Evolutionary conservation across 2,113 vertebrate genomes (phyloP).

Genomic region (Piaya cayana): DNA sequence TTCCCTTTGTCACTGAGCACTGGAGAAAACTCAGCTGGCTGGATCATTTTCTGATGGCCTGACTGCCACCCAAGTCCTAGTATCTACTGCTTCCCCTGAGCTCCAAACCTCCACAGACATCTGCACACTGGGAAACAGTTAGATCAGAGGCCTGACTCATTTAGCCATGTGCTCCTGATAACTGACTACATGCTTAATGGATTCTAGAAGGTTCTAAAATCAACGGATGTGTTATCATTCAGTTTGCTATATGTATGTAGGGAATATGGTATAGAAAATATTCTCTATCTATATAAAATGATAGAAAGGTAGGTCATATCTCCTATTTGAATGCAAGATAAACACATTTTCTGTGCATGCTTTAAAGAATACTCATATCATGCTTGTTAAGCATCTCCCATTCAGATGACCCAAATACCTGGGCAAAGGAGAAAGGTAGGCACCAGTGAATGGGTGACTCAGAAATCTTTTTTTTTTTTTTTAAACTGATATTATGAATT

Average conservation of each 20-base stretch:
- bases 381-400: not conserved
- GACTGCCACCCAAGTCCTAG: not conserved
- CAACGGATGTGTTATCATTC: not conserved
- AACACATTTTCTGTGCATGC: not conserved
- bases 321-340: not conserved
- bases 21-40: not conserved
- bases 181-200: not conserved
- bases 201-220: not conserved
- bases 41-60: not conserved
- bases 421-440: not conserved
- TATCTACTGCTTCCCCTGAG: not conserved
- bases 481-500: not conserved
- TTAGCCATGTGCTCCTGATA: not conserved
- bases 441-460: not conserved
- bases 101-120: not conserved
- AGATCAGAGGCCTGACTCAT: not conserved
- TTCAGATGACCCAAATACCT: not conserved
- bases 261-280: not conserved
- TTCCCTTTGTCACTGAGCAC: fast-evolving
- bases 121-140: not conserved
- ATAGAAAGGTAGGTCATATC: not conserved
- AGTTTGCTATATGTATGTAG: not conserved
- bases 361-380: not conserved
- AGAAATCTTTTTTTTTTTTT: not conserved
- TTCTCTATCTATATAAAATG: not conserved